Base-by-base conservation (phyloP, 2,113 vertebrate species). In the Tamias sibiricus region DNA sequence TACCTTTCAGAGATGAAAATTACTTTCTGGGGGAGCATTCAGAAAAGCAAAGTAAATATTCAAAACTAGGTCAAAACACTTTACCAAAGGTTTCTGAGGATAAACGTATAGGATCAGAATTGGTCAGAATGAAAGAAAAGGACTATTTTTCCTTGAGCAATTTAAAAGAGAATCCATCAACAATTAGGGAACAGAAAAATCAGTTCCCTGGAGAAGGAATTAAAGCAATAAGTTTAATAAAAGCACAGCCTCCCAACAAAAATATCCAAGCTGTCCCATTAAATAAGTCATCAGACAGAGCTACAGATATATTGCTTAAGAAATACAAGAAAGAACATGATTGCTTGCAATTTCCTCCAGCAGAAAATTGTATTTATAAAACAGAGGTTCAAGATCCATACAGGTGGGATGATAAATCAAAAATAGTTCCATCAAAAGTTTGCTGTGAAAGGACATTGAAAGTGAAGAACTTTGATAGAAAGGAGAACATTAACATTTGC, bases 391-490 rank as follows among this genome's bases (percentile, higher is more conserved):
- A 94, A 92, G 86, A 90, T 14, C 52, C 47, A 76, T 71, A 86
- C 10, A 35, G 35, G 57, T 94, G 80, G 95, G 79, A 80, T 87
- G 74, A n/a, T 72, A 96, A 91, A 82, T 87, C 87, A 71, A 95
- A 96, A 90, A n/a, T 75, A 69, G n/a, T 69, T 71, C 72, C 84
- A 37, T 62, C 96, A 79, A 97, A 96, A 49, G 49, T 8, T 72
- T 85, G 62, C 77, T 97, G 81, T 92, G 97, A 97, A 91, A 95
- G 80, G 74, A 94, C 91, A 64, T 40, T 91, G 57, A 97, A 96
- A 95, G 84, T 19, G 54, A 97, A 92, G 57, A 32, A 81, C 14
- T 30, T 87, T 68, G 96, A 87, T 28, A 95, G 71, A 91, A 84
- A 71, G n/a, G 93, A 96, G 32, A 68, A 90, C 40, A 57, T 17